Evolutionary conservation across 1,140 invertebrate species (phyloP).

Genomic region (Teleogryllus occipitalis): DNA sequence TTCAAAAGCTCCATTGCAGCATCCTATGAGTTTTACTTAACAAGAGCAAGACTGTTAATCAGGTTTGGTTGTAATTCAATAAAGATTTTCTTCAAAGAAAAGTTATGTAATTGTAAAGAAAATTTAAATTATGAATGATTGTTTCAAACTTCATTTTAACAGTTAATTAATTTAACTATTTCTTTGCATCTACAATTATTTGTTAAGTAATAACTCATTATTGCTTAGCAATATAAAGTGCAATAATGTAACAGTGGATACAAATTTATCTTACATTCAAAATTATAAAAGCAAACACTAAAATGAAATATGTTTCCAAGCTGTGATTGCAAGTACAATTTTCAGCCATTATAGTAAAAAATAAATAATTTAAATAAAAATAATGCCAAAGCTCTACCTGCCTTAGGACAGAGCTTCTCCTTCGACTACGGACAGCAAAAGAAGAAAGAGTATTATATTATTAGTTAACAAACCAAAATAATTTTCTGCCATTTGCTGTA

Average conservation of each 20-base stretch:
- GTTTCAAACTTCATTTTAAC: not conserved
- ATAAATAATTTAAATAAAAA: conserved; percentile 20
- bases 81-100: not conserved
- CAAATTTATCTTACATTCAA: not conserved
- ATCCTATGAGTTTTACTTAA: conserved; percentile 5
- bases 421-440: conserved; percentile 30
- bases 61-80: not conserved
- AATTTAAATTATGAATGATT: not conserved
- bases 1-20: conserved; percentile 3
- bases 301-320: not conserved
- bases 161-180: no score
- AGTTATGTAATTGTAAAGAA: not conserved
- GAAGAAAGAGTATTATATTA: conserved; percentile 23
- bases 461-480: conserved; percentile 19
- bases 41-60: not conserved
- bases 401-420: conserved; percentile 36
- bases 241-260: not conserved
- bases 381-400: conserved; percentile 32
- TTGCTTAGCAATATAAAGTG: conserved; percentile 2
- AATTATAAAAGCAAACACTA: conserved; percentile 9
- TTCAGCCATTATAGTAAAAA: conserved; percentile 9
- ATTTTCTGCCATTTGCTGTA: not conserved
- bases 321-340: not conserved
- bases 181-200: not conserved
- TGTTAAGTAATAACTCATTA: conserved; percentile 2